Evolutionary conservation across 2,797 vertebrate species (phyloP).

Genomic region (Tamandua tetradactyla): DNA sequence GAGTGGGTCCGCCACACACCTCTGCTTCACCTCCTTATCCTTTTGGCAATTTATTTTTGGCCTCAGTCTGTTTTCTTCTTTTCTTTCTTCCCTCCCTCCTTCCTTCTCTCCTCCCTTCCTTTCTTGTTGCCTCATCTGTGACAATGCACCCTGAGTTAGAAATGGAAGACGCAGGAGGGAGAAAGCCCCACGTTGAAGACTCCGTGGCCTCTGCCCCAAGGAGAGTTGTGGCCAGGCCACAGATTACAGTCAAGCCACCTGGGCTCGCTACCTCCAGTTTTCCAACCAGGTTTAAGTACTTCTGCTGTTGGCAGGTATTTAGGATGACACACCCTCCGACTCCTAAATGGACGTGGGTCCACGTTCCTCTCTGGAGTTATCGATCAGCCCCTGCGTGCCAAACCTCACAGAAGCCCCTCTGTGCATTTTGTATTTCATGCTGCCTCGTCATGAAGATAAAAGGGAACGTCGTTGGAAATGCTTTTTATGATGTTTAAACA

Average conservation of each 20-base stretch:
- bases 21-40: no score
- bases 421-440: background rate
- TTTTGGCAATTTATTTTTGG: no score
- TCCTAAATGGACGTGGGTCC: background rate
- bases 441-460: background rate
- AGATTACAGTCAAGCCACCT: background rate
- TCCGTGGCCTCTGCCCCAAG: background rate
- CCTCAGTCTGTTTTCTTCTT: no score
- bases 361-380: background rate
- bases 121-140: background rate
- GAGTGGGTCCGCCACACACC: no score
- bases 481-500: background rate
- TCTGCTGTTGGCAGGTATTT: background rate
- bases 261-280: background rate
- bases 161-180: background rate
- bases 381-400: background rate
- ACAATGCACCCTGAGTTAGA: background rate
- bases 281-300: background rate
- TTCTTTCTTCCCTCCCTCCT: background rate
- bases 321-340: background rate
- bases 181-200: background rate
- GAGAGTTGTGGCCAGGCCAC: background rate
- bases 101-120: background rate
- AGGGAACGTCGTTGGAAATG: background rate
- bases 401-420: background rate